Evolutionary conservation across 2,888 invertebrate genomes (phyloP).

Genomic region (Mechanitis mazaeus): DNA sequence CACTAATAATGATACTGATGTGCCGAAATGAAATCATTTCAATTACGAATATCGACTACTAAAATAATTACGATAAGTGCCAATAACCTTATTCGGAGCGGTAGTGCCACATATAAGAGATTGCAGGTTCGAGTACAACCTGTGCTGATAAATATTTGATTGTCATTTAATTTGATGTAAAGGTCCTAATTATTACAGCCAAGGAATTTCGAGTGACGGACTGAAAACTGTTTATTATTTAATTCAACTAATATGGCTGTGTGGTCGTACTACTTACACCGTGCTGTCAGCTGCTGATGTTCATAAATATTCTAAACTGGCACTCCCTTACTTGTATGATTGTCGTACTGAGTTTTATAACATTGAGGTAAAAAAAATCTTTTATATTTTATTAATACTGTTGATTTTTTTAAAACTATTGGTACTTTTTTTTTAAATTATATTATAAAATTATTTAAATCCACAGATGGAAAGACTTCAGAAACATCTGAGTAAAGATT

Average conservation of each 20-base stretch:
- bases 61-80: too few relatives aligned
- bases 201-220: slow-evolving; percentile 40
- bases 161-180: too few relatives aligned
- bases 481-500: slow-evolving; percentile 76
- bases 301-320: slow-evolving; percentile 70
- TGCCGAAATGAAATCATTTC: too few relatives aligned
- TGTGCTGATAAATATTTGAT: too few relatives aligned
- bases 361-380: slow-evolving; percentile 62
- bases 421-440: slow-evolving; percentile 6
- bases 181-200: slow-evolving; percentile 34
- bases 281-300: slow-evolving; percentile 76
- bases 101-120: too few relatives aligned
- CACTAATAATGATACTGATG: too few relatives aligned
- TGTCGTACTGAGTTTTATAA: slow-evolving; percentile 73
- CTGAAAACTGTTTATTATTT: slow-evolving; percentile 76
- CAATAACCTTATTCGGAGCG: too few relatives aligned
- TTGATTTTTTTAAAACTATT: neutral
- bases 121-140: too few relatives aligned
- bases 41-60: too few relatives aligned
- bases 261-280: slow-evolving; percentile 73
- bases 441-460: slow-evolving; percentile 11
- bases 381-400: neutral
- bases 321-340: slow-evolving; percentile 60
- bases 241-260: slow-evolving; percentile 77
- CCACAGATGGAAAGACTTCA: slow-evolving; percentile 76